Base-by-base conservation (phyloP, 2,888 invertebrate species). In the Scaptomyza parva region DNA sequence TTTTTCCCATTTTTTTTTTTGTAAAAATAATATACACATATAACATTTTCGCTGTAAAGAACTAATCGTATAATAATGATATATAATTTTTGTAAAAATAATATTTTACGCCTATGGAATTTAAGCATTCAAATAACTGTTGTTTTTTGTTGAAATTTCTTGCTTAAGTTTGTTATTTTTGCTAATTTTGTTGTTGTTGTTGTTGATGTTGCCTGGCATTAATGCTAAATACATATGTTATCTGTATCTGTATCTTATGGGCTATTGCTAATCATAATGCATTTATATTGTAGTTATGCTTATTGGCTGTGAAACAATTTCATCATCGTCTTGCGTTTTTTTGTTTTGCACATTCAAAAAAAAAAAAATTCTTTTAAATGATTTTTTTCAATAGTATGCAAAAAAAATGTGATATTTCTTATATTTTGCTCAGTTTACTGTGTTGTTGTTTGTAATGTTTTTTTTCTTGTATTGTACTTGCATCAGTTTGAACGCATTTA, bases 191-290 rank as follows among this genome's bases (percentile, higher is more conserved):
- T 70, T 59, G 47, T 69, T n/a, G n/a, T n/a, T n/a, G n/a, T n/a
- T n/a, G n/a, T 63, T 63, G 52, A 26, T 61, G 44, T 64, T 47
- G 30, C 45, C 47, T 55, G 48, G 50, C 45, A 47, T 58, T 64
- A 66, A 74, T 73, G 48, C 67, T 64, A 70, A 54, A 67, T 70
- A 68, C 67, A 78, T 66, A 70, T 80, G 44, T 51, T 84, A 63
- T 66, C 70, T 65, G 78, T 76, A 78, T n/a, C n/a, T n/a, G n/a
- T n/a, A n/a, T n/a, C 87, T 88, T 88, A 87, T 80, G 80, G 87
- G 86, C 88, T 88, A 88, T 86, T 86, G 85, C 76, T 88, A 82
- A 85, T 78, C 68, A 84, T 83, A 85, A 86, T 78, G 67, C 67
- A 67, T 59, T 65, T 57, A 65, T 62, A 60, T 76, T 76, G 60